Percentiles rank a stretch among this genome's conserved stretches.
phyloP scores from a whole-genome alignment of 92 coral and sea anemone species.

The Actinernus sp. region DNA sequence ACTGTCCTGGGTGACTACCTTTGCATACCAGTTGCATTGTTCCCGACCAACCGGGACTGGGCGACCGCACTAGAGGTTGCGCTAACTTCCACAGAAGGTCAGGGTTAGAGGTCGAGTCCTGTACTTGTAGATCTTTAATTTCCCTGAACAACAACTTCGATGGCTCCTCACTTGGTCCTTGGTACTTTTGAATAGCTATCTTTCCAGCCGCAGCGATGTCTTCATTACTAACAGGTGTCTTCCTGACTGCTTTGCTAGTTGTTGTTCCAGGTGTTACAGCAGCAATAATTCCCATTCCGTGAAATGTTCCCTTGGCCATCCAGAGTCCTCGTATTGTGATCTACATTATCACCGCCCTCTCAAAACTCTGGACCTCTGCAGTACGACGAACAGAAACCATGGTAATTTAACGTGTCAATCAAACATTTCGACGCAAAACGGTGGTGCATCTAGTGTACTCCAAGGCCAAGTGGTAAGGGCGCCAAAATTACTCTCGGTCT shows the following conservation, averaged over 20 bases:
- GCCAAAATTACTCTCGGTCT: background rate
- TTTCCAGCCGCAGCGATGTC: background rate
- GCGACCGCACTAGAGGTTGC: background rate
- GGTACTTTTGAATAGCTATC: background rate
- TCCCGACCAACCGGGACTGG: slow-evolving; percentile 31
- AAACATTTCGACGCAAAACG: background rate
- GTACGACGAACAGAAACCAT: background rate
- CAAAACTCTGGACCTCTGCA: background rate
- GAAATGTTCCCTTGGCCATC: background rate
- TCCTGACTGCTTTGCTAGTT: background rate
- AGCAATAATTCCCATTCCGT: background rate
- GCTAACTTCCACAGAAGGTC: slow-evolving; percentile 23
- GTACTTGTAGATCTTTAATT: background rate
- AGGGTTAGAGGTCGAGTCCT: slow-evolving; percentile 5
- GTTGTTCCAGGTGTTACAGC: background rate
- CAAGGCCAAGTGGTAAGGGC: background rate
- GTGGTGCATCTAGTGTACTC: background rate
- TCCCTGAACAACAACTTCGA: background rate
- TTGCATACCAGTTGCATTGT: slow-evolving; percentile 16
- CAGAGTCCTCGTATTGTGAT: background rate
- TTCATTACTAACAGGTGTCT: background rate
- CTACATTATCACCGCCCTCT: background rate
- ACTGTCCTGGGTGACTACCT: slow-evolving; percentile 30
- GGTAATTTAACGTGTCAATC: background rate
- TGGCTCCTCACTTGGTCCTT: background rate